These are phyloP conservation scores for Leucoma salicis DNA, from an alignment of 2,888 invertebrate species.

Conservation along the genomic window DNA sequence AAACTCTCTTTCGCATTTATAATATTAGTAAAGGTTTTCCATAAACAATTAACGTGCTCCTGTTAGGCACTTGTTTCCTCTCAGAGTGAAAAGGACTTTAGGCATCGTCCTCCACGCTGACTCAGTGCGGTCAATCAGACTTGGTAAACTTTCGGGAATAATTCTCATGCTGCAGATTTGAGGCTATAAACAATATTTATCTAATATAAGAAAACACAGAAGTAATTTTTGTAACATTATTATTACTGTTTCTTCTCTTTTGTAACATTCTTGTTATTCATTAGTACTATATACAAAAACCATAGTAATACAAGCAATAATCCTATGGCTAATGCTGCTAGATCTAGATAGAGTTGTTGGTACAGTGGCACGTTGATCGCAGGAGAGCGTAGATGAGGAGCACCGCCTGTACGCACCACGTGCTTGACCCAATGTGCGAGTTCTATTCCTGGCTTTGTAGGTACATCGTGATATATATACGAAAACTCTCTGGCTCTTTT, in stretches of 20 bases:
- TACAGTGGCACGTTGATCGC: constrained; percentile 6
- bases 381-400: constrained; percentile 7
- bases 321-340: background rate
- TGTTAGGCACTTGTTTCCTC: no score
- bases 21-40: no score
- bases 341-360: constrained; percentile 7
- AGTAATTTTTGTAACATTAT: background rate
- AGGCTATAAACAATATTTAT: background rate
- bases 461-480: constrained; percentile 45
- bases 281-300: background rate
- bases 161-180: no score
- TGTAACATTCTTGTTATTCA: background rate
- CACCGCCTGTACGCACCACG: constrained; percentile 36
- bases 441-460: constrained; percentile 36
- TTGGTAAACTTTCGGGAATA: no score
- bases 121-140: no score
- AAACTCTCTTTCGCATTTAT: no score
- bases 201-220: background rate
- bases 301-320: background rate
- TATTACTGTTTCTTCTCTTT: background rate
- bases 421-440: constrained; percentile 52
- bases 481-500: constrained; percentile 43
- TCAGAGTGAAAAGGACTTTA: no score
- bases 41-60: no score
- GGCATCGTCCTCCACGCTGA: no score